Evolutionary conservation across 2,113 vertebrate genomes (phyloP), one percentile per base, ranked within the genome.

Genomic region (Boulengeromyrus knoepffleri): DNA sequence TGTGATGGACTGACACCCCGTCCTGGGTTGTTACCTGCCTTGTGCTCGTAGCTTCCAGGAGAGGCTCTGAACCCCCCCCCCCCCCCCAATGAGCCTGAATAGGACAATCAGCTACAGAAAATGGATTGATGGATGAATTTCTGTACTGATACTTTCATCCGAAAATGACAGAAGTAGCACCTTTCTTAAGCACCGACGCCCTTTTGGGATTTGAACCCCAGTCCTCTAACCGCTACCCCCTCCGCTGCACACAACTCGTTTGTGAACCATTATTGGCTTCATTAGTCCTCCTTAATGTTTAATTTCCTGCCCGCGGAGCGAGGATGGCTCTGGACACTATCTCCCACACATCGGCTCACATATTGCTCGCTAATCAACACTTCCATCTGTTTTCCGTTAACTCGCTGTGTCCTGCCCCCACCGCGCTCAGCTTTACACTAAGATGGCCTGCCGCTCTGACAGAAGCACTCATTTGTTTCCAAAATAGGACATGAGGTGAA

Each of bases 311-410:
- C 74, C 31, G 21, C 77, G 21, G 19, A 46, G 42, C 1, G 47
- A 74, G 58, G 50, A 39, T 45, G 24, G 88, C 31, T 42, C 88
- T 80, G 42, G 52, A 52, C 47, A 42, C 10, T 12, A 42, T 80
- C 74, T 19, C 74, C 36, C 74, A 17, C 36, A 80, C 46, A 5
- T 36, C 66, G 15, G 85, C 70, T 80, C 70, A 50, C 27, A 42
- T 50, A 52, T 39, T 52, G 47, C 31, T 77, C 53, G 24, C 46
- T 52, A 58, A 89, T 89, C 53, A 89, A 39, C 49, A 21, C 49
- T 42, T 58, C 89, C 89, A 89, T 85, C 74, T 84, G 89, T 53
- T 84, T 89, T n/a, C 46, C 17, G 21, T 24, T 84, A 46, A 47
- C 74, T 53, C 36, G 42, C 49, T 42, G 31, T 5, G 36, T 19